Base-by-base conservation (phyloP, 1,140 invertebrate genomes). In the Lutraria rhynchaena region DNA sequence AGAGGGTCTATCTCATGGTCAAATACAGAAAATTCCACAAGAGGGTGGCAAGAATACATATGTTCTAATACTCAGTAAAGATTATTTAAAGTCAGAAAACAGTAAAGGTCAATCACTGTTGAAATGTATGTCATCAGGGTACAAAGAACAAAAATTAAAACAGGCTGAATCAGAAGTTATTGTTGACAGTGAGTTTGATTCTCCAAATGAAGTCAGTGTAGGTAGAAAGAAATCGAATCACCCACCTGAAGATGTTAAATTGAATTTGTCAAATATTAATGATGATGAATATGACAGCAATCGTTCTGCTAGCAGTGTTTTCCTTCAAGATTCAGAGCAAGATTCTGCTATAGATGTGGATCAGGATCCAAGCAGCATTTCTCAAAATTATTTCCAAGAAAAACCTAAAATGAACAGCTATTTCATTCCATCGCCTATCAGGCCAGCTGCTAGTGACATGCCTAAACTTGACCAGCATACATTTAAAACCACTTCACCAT, bases 231-330 rank as follows among this genome's bases (percentile, higher is more conserved):
- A 77, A 27, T 24, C 55, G 13, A 19, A 44, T 29, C 37, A 81
- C 17, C 29, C 24, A 27, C 51, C 78, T 13, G 69, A 73, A 53
- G 67, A 73, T 63, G 70, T 81, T 2, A 70, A 70, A 31, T 27
- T 81, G 19, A 81, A 81, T 31, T 46, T 81, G 35, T 63, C 78
- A 35, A 74, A 81, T 65, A 81, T 81, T 22, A 41, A 81, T 63
- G 78, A 81, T 81, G 78, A 73, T 41, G 78, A 81, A 27, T 81
- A 81, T 81, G 78, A 81, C 33, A 81, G 78, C 51, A 63, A 74
- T n/a, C 24, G 35, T 19, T 71, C 65, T 27, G 55, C 69, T 1
- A 71, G 58, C 29, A 74, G 60, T 65, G 78, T 81, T 19, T 81
- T 81, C 41, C 57, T 81, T n/a, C 41, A 44, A 27, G 35, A 49